Evolutionary conservation across 35 echinoderm and acorn worm species (phyloP), one percentile per base, ranked within the genome.

Genomic region (Ophiothrix spiculata): DNA sequence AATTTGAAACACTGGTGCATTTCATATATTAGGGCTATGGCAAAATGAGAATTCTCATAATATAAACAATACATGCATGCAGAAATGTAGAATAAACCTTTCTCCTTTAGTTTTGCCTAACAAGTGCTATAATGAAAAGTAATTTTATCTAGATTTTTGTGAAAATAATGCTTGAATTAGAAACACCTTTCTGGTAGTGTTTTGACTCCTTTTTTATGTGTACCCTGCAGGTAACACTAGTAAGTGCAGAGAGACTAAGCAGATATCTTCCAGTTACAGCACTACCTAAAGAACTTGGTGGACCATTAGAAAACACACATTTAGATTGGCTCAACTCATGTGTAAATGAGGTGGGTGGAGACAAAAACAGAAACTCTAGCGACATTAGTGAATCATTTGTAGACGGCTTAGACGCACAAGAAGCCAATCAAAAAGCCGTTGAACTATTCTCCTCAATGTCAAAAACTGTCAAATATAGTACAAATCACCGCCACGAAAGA

Each of bases 241-340:
- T 97, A 39, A 97, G 88, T 81, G 87, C 91, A 75, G 94, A 97
- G 73, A 89, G 91, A 56, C 79, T 97, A 75, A 90, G 91, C 46
- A 83, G 88, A 0, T 97, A 90, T 84, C 78, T 99, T 41, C 96
- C 96, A 75, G 86, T 90, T 10, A 93, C 89, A 39, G 89, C 96
- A 1, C 84, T 99, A 29, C 96, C 96, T 39, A 91, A 80, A 75
- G 91, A 99, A 31, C 78, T 99, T 29, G 91, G 91, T 10, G 96
- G 96, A 35, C 85, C 86, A 1, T 64, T 86, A 42, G 80, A 90
- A 40, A 60, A 94, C 37, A 92, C 89, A 40, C 96, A 99, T 63
- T 83, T 89, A 75, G 92, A 99, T 38, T 99, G 96, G 96, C 89
- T 99, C 79, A 89, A 89, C 40, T 89, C 86, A 14, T 99, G 96